These are phyloP conservation scores for Chrysomela aeneicollis DNA, from an alignment of 2,888 invertebrate species.

Conservation along the genomic window DNA sequence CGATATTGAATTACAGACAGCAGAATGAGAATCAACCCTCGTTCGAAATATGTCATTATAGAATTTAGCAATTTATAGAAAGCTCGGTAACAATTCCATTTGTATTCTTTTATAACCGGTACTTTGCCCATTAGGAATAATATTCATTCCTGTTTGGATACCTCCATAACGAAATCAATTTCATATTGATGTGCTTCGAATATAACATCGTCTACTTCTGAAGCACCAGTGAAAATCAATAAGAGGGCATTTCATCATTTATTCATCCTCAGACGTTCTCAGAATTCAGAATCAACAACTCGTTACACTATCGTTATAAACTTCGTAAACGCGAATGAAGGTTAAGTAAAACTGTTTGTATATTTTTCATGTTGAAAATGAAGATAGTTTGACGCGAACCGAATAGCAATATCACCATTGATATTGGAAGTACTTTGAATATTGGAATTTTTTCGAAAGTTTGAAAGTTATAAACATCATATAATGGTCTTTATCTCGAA, in stretches of 20 bases:
- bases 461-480: too few species aligned
- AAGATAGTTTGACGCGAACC: too few species aligned
- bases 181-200: not conserved
- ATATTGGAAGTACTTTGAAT: too few species aligned
- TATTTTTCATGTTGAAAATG: too few species aligned
- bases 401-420: too few species aligned
- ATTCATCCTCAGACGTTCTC: not conserved
- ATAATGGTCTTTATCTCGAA: too few species aligned
- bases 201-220: not conserved
- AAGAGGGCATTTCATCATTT: not conserved
- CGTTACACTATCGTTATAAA: not conserved
- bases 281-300: not conserved
- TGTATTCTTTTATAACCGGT: not conserved
- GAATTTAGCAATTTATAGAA: not conserved
- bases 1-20: not conserved
- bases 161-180: not conserved
- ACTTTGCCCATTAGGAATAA: not conserved
- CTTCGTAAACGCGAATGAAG: not conserved
- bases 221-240: not conserved
- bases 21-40: not conserved
- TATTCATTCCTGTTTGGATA: not conserved
- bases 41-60: not conserved
- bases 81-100: not conserved
- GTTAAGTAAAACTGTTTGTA: too few species aligned
- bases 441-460: too few species aligned